phyloP scores from a whole-genome alignment of 1,140 invertebrate species.

The Trichogramma pretiosum region DNA sequence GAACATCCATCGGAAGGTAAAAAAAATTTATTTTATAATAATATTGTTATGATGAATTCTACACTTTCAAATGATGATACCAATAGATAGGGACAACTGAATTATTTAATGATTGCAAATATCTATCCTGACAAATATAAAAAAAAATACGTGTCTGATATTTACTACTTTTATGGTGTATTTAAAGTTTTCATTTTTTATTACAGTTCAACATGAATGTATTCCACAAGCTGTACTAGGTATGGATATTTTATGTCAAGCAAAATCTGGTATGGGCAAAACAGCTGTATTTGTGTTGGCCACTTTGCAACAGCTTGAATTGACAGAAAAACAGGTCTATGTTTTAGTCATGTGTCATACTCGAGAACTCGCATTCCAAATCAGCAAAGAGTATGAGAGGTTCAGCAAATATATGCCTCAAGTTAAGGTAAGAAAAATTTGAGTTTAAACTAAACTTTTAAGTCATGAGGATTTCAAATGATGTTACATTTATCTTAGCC shows the following conservation, averaged over 20 bases:
- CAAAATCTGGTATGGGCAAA: slow-evolving; percentile 99
- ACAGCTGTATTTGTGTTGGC: slow-evolving; percentile 98
- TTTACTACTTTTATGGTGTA: background rate
- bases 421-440: slow-evolving; percentile 62
- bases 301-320: slow-evolving; percentile 91
- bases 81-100: slow-evolving; percentile 39
- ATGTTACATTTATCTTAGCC: slow-evolving; percentile 25
- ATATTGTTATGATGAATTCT: background rate
- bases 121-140: slow-evolving; percentile 23
- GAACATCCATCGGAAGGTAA: slow-evolving; percentile 98
- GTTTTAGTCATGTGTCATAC: slow-evolving; percentile 98
- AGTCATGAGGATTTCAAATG: slow-evolving; percentile 20
- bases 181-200: slow-evolving; percentile 15
- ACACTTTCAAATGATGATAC: slow-evolving; percentile 25
- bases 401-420: slow-evolving; percentile 96
- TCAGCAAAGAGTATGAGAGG: slow-evolving; percentile 96
- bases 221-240: slow-evolving; percentile 98
- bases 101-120: slow-evolving; percentile 26
- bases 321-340: slow-evolving; percentile 90
- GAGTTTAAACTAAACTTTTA: background rate
- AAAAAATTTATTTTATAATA: slow-evolving; percentile 21
- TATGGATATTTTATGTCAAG: slow-evolving; percentile 98
- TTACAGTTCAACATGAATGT: slow-evolving; percentile 96
- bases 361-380: slow-evolving; percentile 95
- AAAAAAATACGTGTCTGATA: background rate